A percentile compares a stretch with the other conserved stretches of the same genome.
Evolutionary conservation across 2,797 vertebrate genomes (phyloP).

Genomic region (Sebastiscus tertius): DNA sequence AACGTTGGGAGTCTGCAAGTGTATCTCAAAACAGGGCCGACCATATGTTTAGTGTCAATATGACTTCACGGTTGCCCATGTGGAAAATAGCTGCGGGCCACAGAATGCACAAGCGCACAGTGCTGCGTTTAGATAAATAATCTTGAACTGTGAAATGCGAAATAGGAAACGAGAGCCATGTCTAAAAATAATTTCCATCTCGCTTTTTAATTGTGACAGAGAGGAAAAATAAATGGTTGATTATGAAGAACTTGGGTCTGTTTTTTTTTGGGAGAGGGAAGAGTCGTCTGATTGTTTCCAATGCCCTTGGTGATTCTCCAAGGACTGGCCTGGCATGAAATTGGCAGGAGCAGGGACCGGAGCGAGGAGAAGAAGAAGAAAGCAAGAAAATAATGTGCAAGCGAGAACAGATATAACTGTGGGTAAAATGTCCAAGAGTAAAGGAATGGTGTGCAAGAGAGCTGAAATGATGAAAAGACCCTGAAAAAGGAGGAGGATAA

Average conservation of each 20-base stretch:
- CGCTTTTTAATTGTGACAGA: conserved; percentile 66
- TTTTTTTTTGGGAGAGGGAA: conserved; percentile 36
- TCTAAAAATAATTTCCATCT: conserved; percentile 75
- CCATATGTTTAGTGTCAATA: conserved; percentile 90
- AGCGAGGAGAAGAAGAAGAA: conserved; percentile 67
- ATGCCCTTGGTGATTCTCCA: conserved; percentile 79
- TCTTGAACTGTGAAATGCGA: conserved; percentile 77
- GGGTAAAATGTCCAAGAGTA: conserved; percentile 76
- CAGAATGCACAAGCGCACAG: conserved; percentile 75
- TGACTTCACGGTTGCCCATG: conserved; percentile 86
- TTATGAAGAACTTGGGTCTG: conserved; percentile 59
- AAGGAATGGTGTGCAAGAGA: conserved; percentile 73
- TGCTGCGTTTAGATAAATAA: conserved; percentile 83
- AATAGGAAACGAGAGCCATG: conserved; percentile 65
- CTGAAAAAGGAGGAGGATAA: conserved; percentile 67
- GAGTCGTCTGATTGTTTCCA: conserved; percentile 72
- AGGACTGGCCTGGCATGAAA: conserved; percentile 79
- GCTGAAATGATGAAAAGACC: conserved; percentile 78
- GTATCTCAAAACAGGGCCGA: conserved; percentile 82
- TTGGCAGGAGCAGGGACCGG: conserved; percentile 72
- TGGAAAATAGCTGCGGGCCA: conserved; percentile 86
- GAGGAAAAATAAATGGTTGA: conserved; percentile 61
- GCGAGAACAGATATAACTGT: conserved; percentile 76
- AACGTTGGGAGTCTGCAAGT: conserved; percentile 81
- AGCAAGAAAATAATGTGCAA: conserved; percentile 71